A percentile compares a stretch with the other conserved stretches of the same genome.
These are phyloP conservation scores for Colistium nudipinnis DNA, from an alignment of 2,113 vertebrate genomes.

Conservation along the genomic window DNA sequence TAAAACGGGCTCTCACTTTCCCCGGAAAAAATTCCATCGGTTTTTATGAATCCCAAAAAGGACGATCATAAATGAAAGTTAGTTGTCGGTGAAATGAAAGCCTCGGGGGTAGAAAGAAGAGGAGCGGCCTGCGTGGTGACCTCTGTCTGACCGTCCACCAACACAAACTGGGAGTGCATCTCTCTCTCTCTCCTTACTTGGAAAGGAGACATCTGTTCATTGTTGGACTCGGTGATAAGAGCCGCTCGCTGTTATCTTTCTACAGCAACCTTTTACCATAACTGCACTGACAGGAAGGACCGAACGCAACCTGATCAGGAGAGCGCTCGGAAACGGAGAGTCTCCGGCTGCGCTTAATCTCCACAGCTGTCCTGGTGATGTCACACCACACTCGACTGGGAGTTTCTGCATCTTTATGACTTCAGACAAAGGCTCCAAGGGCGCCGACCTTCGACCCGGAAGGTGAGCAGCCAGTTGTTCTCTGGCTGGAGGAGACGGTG, in stretches of 20 bases:
- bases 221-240: conserved; percentile 66
- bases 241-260: conserved; percentile 58
- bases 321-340: conserved; percentile 42
- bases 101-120: neutral
- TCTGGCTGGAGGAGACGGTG: conserved; percentile 25
- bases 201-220: conserved; percentile 77
- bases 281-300: conserved; percentile 45
- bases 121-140: conserved; percentile 6
- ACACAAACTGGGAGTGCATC: conserved; percentile 41
- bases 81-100: conserved; percentile 14
- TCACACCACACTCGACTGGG: conserved; percentile 66
- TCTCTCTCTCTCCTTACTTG: conserved; percentile 38
- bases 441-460: conserved; percentile 45
- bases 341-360: conserved; percentile 38
- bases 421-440: conserved; percentile 33
- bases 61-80: neutral
- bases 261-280: conserved; percentile 65
- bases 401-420: conserved; percentile 69
- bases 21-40: neutral
- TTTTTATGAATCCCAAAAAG: neutral
- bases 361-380: conserved; percentile 74
- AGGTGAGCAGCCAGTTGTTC: conserved; percentile 36
- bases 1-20: neutral
- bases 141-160: conserved; percentile 22
- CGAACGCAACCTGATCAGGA: conserved; percentile 59